A percentile compares a stretch with the other conserved stretches of the same genome.
Conservation (phyloP, 2,113 vertebrate species). For the Macaca mulatta region DNA sequence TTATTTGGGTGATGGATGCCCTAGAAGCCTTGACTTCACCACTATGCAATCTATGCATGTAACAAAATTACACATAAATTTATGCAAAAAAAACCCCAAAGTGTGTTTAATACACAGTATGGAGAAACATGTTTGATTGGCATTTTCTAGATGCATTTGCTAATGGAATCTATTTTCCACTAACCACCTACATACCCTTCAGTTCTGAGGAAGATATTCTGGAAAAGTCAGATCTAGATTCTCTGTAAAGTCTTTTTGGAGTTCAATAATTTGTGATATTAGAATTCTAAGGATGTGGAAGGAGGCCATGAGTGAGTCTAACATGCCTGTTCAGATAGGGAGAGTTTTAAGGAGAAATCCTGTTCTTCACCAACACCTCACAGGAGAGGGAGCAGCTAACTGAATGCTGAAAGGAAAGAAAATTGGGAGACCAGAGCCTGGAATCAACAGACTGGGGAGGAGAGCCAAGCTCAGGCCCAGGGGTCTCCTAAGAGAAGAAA, state of each 20-base stretch:
- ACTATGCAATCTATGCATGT: no score
- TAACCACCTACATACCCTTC: background rate
- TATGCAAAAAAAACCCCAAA: no score
- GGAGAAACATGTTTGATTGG: background rate
- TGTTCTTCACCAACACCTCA: background rate
- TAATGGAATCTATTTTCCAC: background rate
- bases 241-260: background rate
- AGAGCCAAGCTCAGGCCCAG: background rate
- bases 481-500: background rate
- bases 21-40: no score
- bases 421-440: no score
- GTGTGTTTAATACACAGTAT: no score
- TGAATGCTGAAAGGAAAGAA: background rate
- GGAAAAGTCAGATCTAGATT: background rate
- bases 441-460: background rate
- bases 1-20: no score
- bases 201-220: background rate
- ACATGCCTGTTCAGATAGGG: background rate
- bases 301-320: background rate
- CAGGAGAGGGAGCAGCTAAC: accelerated
- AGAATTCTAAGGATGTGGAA: background rate
- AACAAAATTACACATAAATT: no score
- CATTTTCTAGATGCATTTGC: background rate
- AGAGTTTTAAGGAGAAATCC: background rate
- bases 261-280: background rate